phyloP scores from a whole-genome alignment of 2,113 vertebrate genomes.

The Ramphastos sulfuratus region DNA sequence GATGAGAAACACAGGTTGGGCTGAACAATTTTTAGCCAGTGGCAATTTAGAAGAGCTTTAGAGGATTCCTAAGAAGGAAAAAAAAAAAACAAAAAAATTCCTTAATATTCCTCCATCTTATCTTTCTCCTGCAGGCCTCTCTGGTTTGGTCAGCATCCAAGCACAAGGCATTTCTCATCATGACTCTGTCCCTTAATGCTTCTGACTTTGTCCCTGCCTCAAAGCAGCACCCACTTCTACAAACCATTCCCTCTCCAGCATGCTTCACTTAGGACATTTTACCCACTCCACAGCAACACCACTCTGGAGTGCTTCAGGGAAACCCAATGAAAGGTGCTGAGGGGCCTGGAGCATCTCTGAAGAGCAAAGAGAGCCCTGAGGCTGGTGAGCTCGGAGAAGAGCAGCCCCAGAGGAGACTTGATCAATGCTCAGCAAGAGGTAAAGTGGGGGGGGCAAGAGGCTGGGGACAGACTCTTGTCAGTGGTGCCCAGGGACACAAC shows the following conservation, averaged over 20 bases:
- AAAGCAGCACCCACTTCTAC: background rate
- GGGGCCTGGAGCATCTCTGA: too few species aligned
- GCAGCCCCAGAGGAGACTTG: too few species aligned
- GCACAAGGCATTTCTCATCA: background rate
- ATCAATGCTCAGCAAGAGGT: too few species aligned
- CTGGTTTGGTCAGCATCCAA: background rate
- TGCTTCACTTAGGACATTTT: fast-evolving
- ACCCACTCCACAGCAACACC: background rate
- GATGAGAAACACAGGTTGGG: background rate
- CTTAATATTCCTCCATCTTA: background rate
- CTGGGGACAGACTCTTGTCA: too few species aligned
- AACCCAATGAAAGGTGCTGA: background rate
- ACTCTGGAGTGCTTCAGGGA: background rate
- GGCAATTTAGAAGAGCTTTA: background rate
- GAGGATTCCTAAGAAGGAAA: too few species aligned
- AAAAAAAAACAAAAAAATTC: background rate
- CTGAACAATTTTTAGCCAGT: background rate
- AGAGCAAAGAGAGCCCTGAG: too few species aligned
- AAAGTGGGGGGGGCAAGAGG: too few species aligned
- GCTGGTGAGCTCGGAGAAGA: too few species aligned
- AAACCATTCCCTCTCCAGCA: background rate
- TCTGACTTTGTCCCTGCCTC: background rate
- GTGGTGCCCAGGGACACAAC: too few species aligned
- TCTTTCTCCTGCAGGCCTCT: background rate
- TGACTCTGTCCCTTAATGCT: background rate